These are phyloP conservation scores for Pachypeltis micranthus DNA, from an alignment of 1,140 invertebrate genomes.

Conservation along the genomic window DNA sequence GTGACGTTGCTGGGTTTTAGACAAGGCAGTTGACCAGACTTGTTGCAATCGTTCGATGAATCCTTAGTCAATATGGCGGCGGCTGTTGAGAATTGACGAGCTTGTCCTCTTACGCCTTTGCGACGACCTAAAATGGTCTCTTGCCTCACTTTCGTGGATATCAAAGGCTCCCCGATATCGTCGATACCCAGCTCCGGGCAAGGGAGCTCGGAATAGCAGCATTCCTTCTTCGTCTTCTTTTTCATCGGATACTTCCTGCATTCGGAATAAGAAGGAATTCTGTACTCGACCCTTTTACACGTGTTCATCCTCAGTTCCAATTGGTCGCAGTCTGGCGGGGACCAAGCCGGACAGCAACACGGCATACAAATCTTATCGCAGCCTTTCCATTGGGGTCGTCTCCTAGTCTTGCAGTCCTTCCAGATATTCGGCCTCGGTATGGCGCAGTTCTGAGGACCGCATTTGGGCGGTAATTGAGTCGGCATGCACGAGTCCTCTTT, in stretches of 20 bases:
- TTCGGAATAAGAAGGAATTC: conserved; percentile 3
- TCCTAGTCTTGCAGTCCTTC: not conserved
- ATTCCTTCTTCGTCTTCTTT: not conserved
- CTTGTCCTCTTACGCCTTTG: not conserved
- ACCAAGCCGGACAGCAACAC: conserved; percentile 1
- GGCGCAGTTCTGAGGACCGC: not conserved
- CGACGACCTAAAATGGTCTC: not conserved
- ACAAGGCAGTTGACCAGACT: not conserved
- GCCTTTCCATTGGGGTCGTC: conserved; percentile 1
- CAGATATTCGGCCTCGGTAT: not conserved
- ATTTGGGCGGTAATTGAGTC: not conserved
- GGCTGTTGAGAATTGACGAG: not conserved
- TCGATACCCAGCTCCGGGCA: conserved; percentile 2
- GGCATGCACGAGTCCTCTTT: not conserved
- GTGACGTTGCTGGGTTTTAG: not conserved
- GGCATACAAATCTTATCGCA: conserved; percentile 15
- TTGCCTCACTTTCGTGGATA: not conserved
- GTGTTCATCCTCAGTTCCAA: not conserved
- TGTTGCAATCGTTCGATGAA: not conserved
- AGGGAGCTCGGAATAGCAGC: not conserved
- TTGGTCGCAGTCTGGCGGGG: not conserved
- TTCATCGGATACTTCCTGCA: not conserved
- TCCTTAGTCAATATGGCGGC: not conserved
- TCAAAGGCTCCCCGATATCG: not conserved
- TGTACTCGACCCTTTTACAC: conserved; percentile 5